Evolutionary conservation across 1,140 invertebrate species (phyloP).

Genomic region (Plodia interpunctella): DNA sequence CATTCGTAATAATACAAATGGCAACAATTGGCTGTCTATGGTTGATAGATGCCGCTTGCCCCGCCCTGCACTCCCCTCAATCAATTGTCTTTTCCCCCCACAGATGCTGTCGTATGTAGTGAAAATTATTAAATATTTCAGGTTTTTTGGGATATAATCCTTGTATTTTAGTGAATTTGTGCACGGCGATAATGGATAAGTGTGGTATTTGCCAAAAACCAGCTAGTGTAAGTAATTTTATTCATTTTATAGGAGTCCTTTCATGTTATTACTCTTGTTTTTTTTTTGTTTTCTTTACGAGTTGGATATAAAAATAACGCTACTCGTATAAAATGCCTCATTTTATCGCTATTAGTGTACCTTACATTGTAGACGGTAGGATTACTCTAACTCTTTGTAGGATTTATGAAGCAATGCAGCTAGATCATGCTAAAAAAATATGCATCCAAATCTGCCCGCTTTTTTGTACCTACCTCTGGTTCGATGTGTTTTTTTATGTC

Average conservation of each 20-base stretch:
- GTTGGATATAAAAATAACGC: slow-evolving; percentile 65
- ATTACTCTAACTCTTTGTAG: slow-evolving; percentile 7
- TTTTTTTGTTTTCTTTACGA: slow-evolving; percentile 70
- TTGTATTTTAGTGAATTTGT: slow-evolving; percentile 37
- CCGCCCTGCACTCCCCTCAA: slow-evolving; percentile 41
- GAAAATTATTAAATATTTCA: slow-evolving; percentile 56
- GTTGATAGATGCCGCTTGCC: slow-evolving; percentile 17
- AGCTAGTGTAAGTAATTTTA: slow-evolving; percentile 52
- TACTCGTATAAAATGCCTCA: slow-evolving; percentile 19
- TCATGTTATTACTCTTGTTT: slow-evolving; percentile 36
- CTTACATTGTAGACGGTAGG: background rate
- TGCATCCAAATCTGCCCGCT: slow-evolving; percentile 71
- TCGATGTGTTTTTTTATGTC: slow-evolving; percentile 70
- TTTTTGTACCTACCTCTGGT: slow-evolving; percentile 55
- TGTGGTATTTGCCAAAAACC: slow-evolving; percentile 68
- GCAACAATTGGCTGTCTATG: slow-evolving; percentile 15
- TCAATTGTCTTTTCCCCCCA: slow-evolving; percentile 44
- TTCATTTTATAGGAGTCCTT: slow-evolving; percentile 22
- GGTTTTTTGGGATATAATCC: slow-evolving; percentile 39
- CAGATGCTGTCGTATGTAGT: slow-evolving; percentile 46
- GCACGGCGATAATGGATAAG: slow-evolving; percentile 56
- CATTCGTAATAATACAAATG: background rate
- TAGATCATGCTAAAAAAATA: slow-evolving; percentile 50
- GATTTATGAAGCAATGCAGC: slow-evolving; percentile 23
- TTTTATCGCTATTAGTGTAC: slow-evolving; percentile 15